These are phyloP conservation scores for Apodemus speciosus DNA, from an alignment of 2,113 vertebrate species.

Conservation along the genomic window DNA sequence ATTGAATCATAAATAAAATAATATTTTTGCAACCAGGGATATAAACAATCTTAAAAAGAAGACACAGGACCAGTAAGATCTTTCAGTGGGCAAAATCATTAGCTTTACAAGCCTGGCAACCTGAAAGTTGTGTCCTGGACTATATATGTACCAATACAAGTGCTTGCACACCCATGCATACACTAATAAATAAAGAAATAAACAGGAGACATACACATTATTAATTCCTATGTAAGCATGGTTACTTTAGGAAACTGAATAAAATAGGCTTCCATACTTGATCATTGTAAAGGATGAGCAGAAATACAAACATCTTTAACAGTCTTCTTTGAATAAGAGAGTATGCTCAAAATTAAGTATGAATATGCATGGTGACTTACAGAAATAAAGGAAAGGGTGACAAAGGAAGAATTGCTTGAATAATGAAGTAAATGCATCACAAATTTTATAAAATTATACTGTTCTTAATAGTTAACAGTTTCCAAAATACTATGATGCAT, in stretches of 20 bases:
- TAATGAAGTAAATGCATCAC: not conserved
- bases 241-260: not conserved
- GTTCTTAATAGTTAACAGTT: not conserved
- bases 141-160: not conserved
- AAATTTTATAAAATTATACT: slow-evolving; percentile 8
- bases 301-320: not conserved
- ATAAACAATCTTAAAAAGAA: not conserved
- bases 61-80: not conserved
- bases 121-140: not conserved
- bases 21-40: not conserved
- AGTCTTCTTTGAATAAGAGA: slow-evolving; percentile 2
- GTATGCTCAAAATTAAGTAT: not conserved
- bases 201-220: not conserved
- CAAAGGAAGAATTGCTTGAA: not conserved
- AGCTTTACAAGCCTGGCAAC: not conserved
- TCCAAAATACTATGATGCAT: not conserved
- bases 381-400: not conserved
- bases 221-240: not conserved
- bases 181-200: not conserved
- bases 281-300: not conserved
- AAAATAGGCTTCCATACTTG: not conserved
- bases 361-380: not conserved
- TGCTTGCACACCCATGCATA: not conserved
- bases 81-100: not conserved
- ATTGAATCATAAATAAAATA: not conserved